phyloP scores from a whole-genome alignment of 2,113 vertebrate species.

The Calidris pugnax region DNA sequence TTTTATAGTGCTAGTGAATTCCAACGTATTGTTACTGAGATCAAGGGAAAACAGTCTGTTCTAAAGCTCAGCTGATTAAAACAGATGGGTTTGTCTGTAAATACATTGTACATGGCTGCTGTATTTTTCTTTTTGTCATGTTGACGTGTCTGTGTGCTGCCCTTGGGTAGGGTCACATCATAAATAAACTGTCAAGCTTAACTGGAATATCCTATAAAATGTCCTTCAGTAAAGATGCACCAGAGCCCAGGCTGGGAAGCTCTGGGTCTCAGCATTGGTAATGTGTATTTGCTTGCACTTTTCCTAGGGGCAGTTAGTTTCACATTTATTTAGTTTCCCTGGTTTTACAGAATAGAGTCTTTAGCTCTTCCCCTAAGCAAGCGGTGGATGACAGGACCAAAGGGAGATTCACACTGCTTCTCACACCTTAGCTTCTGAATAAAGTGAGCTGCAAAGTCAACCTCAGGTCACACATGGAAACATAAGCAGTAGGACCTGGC shows the following conservation, averaged over 20 bases:
- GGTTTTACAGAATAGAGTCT: not conserved
- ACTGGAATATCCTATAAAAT: not conserved
- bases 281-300: not conserved
- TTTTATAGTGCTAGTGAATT: constrained; percentile 25
- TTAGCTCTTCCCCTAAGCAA: constrained; percentile 2
- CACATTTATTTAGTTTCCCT: not conserved
- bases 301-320: not conserved
- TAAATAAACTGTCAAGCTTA: constrained; percentile 39
- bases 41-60: constrained; percentile 41
- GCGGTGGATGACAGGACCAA: not conserved
- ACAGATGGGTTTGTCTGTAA: constrained; percentile 53
- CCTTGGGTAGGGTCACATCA: not conserved
- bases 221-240: constrained; percentile 5
- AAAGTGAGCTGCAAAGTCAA: not conserved
- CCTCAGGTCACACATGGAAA: not conserved
- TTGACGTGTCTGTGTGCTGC: not conserved
- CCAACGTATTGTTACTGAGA: constrained; percentile 24
- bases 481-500: not conserved
- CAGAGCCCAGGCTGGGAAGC: not conserved
- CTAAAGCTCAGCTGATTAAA: constrained; percentile 44
- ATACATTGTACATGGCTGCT: constrained; percentile 7
- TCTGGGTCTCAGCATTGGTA: not conserved
- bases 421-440: not conserved
- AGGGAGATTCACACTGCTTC: not conserved
- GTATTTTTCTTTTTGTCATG: constrained; percentile 32